These are phyloP conservation scores for Semaprochilodus insignis DNA, from an alignment of 2,797 vertebrate species.

Conservation along the genomic window DNA sequence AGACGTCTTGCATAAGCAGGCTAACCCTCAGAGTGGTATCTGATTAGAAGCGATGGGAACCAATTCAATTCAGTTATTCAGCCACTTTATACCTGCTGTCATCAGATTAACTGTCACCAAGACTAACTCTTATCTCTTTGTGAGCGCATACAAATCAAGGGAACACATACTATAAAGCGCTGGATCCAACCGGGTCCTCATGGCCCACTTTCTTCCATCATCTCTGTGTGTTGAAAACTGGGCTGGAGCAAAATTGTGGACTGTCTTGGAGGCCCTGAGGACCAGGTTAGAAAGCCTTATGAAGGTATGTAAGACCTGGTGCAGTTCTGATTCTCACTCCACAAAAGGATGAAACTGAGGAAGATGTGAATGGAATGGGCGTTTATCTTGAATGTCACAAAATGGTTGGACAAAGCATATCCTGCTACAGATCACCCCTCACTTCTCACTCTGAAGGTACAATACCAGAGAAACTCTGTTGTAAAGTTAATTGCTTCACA, in stretches of 20 bases:
- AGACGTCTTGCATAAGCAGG: neutral
- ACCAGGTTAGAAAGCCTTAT: too few species aligned
- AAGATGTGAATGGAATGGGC: neutral
- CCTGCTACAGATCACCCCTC: neutral
- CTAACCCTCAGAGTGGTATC: neutral
- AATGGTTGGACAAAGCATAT: neutral
- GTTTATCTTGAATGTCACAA: too few species aligned
- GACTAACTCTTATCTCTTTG: neutral
- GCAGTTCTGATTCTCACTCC: neutral
- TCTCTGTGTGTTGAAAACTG: too few species aligned
- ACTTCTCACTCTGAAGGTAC: too few species aligned
- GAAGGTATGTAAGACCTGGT: neutral
- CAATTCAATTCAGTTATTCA: neutral
- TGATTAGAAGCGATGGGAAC: neutral
- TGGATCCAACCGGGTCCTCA: too few species aligned
- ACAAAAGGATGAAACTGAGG: neutral
- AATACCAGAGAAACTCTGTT: neutral
- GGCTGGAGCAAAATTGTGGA: too few species aligned
- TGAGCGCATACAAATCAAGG: neutral
- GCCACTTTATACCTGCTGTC: neutral
- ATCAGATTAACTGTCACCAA: neutral
- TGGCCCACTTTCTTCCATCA: too few species aligned
- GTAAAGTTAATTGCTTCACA: neutral
- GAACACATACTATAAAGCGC: neutral
- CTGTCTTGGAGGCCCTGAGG: too few species aligned